Base-by-base conservation (phyloP, 2,888 invertebrate genomes). In the Itoplectis maculator region DNA sequence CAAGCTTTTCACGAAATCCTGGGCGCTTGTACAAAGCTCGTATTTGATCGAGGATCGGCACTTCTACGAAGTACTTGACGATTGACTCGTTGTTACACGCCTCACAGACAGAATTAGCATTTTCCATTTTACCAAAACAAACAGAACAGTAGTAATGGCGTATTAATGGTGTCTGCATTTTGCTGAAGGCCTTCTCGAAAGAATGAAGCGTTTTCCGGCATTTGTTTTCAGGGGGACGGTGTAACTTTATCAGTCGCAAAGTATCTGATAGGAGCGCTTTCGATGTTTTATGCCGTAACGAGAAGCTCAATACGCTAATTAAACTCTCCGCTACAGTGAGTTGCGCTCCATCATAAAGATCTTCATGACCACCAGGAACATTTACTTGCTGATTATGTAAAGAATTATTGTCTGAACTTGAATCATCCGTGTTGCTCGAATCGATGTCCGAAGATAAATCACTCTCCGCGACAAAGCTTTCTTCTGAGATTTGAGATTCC, bases 1-100 rank as follows among this genome's bases (percentile, higher is more conserved):
- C 63, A 49, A 84, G 47, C 0, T 37, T 11, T 5, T 75, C 49
- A 3, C 11, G 8, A 69, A 86, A 86, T 9, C 69, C 83, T 23
- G 49, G 68, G 23, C 82, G 66, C 29, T 73, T 37, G 20, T 74
- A 83, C 11, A 86, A 49, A 13, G 23, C 69, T 63, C 70, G 13
- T 13, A 83, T 37, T 78, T 86, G 85, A 8, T 7, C 15, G 47
- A 70, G 37, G 9, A 85, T 35, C 6, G 82, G 74, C 3, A 82
- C 82, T 59, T 84, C 81, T 2, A 84, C 69, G 20, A 82, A 83
- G 73, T 79, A 85, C 9, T 40, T 68, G 18, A 20, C 18, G 7
- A 37, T 51, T 20, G 37, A 40, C 18, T 63, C 65, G 11, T 68
- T 42, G 42, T 42, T 42, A 42, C 63, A 63, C 8, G 8, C 20